A percentile compares a stretch with the other conserved stretches of the same genome.
phyloP scores from a whole-genome alignment of 1,140 invertebrate species.

The Theocolax elegans region DNA sequence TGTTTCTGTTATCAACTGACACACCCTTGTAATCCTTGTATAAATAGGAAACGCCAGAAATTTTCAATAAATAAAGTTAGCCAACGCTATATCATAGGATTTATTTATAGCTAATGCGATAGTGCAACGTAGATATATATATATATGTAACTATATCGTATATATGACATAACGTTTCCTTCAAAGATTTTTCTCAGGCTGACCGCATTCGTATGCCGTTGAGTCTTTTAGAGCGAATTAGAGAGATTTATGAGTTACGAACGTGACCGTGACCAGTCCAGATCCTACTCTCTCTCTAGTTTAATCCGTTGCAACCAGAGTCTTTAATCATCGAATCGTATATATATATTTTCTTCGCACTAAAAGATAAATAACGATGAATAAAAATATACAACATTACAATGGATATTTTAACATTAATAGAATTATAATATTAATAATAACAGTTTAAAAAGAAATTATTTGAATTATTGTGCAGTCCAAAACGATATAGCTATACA shows the following conservation, averaged over 20 bases:
- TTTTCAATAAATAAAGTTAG: no score
- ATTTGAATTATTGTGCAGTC: no score
- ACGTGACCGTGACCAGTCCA: conserved; percentile 53
- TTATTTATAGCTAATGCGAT: not conserved
- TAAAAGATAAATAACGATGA: conserved; percentile 2
- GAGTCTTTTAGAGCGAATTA: conserved; percentile 51
- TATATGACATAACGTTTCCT: not conserved
- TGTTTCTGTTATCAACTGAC: no score
- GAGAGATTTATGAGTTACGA: conserved; percentile 52
- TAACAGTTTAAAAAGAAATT: no score
- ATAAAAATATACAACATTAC: not conserved
- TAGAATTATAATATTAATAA: not conserved
- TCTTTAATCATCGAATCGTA: conserved; percentile 28
- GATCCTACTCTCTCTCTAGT: conserved; percentile 45
- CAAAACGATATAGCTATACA: no score
- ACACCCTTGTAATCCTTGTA: no score
- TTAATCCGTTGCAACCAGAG: conserved; percentile 29
- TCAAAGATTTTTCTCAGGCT: conserved; percentile 44
- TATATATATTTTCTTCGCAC: not conserved
- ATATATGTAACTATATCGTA: not conserved
- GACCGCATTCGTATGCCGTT: conserved; percentile 47
- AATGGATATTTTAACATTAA: not conserved
- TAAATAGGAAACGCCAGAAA: no score
- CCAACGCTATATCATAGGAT: no score
- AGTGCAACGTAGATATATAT: not conserved